Conservation (phyloP, 2,113 vertebrate species). For the Dascyllus trimaculatus region DNA sequence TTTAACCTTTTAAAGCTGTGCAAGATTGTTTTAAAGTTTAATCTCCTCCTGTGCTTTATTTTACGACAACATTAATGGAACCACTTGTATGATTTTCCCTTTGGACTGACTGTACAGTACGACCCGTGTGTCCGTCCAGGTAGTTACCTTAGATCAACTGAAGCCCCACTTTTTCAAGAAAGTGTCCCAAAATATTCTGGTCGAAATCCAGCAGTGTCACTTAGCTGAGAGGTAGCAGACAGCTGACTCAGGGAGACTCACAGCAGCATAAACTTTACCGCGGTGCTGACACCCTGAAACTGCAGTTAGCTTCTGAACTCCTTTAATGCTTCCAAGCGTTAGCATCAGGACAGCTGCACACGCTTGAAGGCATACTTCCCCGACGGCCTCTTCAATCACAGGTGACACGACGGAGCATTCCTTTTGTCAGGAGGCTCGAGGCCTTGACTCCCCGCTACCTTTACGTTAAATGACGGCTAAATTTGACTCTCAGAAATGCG, state of each 20-base stretch:
- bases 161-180: background rate
- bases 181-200: background rate
- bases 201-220: slow-evolving; percentile 22
- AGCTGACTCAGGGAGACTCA: slow-evolving; percentile 55
- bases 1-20: too few species aligned
- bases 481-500: slow-evolving; percentile 11
- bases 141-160: too few species aligned
- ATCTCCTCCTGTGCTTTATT: too few species aligned
- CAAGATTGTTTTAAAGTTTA: too few species aligned
- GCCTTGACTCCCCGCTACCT: slow-evolving; percentile 39
- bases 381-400: slow-evolving; percentile 52
- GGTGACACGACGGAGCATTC: slow-evolving; percentile 3
- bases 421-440: background rate
- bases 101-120: too few species aligned
- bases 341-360: slow-evolving; percentile 47
- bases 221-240: slow-evolving; percentile 37
- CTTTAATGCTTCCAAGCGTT: slow-evolving; percentile 39
- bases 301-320: slow-evolving; percentile 41
- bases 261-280: slow-evolving; percentile 23
- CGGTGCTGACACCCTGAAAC: slow-evolving; percentile 50
- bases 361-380: slow-evolving; percentile 17
- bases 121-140: background rate
- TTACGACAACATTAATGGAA: too few species aligned
- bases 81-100: too few species aligned
- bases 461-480: slow-evolving; percentile 8